phyloP scores from a whole-genome alignment of 53 echinoderm and acorn worm species.

The Astropecten irregularis region DNA sequence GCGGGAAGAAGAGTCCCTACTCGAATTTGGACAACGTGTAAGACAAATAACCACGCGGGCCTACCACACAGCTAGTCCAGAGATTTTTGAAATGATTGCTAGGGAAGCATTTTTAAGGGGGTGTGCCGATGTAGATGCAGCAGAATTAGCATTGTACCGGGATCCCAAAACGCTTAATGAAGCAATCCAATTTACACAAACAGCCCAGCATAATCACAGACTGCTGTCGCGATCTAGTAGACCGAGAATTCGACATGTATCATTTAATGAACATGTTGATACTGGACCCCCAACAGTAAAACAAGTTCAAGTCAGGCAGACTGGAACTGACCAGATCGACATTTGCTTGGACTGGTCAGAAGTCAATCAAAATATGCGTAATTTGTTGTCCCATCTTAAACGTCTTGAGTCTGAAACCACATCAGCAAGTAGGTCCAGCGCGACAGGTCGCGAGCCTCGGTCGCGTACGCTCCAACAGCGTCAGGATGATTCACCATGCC shows the following conservation, averaged over 20 bases:
- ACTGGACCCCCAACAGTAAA: neutral
- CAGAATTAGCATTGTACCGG: neutral
- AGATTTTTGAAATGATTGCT: neutral
- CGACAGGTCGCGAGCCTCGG: no score
- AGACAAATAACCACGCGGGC: neutral
- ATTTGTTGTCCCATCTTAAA: neutral
- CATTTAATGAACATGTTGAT: neutral
- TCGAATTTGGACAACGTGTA: conserved; percentile 1
- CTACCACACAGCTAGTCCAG: neutral
- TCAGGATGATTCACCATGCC: neutral
- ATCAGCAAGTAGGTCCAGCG: neutral
- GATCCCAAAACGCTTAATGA: conserved; percentile 4
- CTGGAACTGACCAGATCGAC: neutral
- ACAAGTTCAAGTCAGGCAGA: neutral
- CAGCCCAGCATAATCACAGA: no score
- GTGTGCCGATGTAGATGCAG: neutral
- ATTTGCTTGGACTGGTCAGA: conserved; percentile 14
- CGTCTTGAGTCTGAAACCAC: neutral
- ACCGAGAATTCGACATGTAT: neutral
- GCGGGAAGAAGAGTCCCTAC: neutral
- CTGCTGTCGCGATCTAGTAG: neutral
- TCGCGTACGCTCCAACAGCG: no score
- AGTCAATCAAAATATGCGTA: neutral
- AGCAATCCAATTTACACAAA: conserved; percentile 2
- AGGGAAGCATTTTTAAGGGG: conserved; percentile 20